Evolutionary conservation across 2,888 invertebrate species (phyloP).

Genomic region (Dermolepida albohirtum): DNA sequence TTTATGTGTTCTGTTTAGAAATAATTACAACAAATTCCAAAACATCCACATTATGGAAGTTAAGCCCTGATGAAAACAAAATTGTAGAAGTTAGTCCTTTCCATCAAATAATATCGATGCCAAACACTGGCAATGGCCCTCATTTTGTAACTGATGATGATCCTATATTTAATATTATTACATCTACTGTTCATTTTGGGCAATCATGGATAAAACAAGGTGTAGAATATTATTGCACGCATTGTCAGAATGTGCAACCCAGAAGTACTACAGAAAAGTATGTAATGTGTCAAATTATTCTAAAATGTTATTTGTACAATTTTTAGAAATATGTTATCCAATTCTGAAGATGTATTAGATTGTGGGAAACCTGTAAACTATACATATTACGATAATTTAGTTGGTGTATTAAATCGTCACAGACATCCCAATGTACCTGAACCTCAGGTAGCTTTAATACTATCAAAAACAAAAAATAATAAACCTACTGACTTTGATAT

Average conservation of each 20-base stretch:
- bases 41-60: conserved; percentile 85
- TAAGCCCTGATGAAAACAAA: conserved; percentile 81
- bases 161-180: conserved; percentile 80
- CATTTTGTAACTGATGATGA: conserved; percentile 70
- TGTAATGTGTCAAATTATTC: background rate
- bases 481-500: conserved; percentile 76
- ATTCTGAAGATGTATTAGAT: conserved; percentile 77
- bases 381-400: conserved; percentile 89
- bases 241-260: conserved; percentile 70
- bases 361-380: conserved; percentile 89
- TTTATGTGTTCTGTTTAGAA: conserved; percentile 79
- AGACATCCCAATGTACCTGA: conserved; percentile 88
- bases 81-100: conserved; percentile 75
- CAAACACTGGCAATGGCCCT: conserved; percentile 54
- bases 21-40: conserved; percentile 81
- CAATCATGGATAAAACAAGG: conserved; percentile 76
- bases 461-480: conserved; percentile 75
- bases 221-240: conserved; percentile 73
- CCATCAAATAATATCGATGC: conserved; percentile 66
- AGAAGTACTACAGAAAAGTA: conserved; percentile 44
- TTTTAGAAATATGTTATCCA: conserved; percentile 38
- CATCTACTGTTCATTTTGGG: conserved; percentile 77
- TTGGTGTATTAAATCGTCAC: conserved; percentile 85
- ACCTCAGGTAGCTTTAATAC: conserved; percentile 83
- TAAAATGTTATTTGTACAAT: background rate